Evolutionary conservation across 2,113 vertebrate species (phyloP), one percentile per base, ranked within the genome.

Genomic region (Anas platyrhynchos): DNA sequence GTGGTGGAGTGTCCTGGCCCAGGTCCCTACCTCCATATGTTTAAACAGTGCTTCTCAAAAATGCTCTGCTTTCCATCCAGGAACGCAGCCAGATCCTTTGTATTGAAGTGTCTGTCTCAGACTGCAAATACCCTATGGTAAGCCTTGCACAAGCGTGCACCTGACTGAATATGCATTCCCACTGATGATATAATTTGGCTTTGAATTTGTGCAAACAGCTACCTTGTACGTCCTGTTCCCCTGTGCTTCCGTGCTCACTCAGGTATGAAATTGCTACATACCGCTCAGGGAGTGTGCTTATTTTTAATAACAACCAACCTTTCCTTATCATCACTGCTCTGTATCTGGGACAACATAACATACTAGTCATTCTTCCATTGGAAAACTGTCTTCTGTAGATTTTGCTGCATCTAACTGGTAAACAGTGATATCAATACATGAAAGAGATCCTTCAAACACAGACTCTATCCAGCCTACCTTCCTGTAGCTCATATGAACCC

Each of bases 211-310:
- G 44, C 59, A 88, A 55, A 23, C 22, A 76, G 79, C 16, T 44
- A 26, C 92, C 21, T 90, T 61, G 83, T 93, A 86, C 79, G 73
- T 95, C 86, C 71, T 52, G 71, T 79, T 88, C 67, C 75, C 83
- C 31, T 3, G 5, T 46, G 31, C 71, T 74, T 88, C 83, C 1
- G 0, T 88, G 89, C 59, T 91, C 77, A 4, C 11, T 96, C 76
- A 62, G 83, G 48, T 92, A 86, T 96, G 67, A 85, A 59, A 86
- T 96, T 76, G 69, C 23, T 58, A n/a, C 67, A 11, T 52, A 68
- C 55, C 76, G 65, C 79, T 92, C 15, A 21, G 38, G 59, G 72
- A 83, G 76, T 9, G 18, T 67, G 38, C 4, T 32, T 66, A 29
- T n/a, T 78, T 44, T 50, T 43, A 76, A 76, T 46, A 80, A 83